These are phyloP conservation scores for Thripadectes ignobilis DNA, from an alignment of 2,797 vertebrate genomes.

Conservation along the genomic window DNA sequence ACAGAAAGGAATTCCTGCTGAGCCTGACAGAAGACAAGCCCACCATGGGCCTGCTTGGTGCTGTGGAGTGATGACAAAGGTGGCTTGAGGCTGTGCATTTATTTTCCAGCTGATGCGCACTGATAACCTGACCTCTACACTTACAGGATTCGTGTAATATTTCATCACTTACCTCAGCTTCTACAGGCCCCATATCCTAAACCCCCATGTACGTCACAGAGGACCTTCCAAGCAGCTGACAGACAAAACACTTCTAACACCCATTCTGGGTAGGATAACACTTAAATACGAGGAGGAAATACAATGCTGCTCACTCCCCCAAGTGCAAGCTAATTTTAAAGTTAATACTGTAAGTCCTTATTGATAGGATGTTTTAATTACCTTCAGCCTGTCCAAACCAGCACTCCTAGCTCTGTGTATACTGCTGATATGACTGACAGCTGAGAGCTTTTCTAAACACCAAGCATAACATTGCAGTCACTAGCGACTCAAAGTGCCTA, in stretches of 20 bases:
- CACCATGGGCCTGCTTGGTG: not conserved
- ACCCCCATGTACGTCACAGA: not conserved
- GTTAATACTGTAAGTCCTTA: not conserved
- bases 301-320: not conserved
- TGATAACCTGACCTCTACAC: not conserved
- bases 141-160: not conserved
- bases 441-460: constrained; percentile 41
- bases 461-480: not conserved
- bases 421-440: constrained; percentile 21
- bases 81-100: not conserved
- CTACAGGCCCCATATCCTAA: not conserved
- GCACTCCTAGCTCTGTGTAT: not conserved
- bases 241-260: not conserved
- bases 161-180: not conserved
- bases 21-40: not conserved
- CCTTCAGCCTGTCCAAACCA: constrained; percentile 9
- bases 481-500: not conserved
- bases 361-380: constrained; percentile 8
- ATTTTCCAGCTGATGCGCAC: not conserved
- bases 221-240: not conserved
- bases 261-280: not conserved
- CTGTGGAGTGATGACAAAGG: not conserved
- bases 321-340: constrained; percentile 25
- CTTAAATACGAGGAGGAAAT: constrained; percentile 24
- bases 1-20: constrained; percentile 1